phyloP scores from a whole-genome alignment of 2,113 vertebrate genomes.

The Sterrhoptilus dennistouni region DNA sequence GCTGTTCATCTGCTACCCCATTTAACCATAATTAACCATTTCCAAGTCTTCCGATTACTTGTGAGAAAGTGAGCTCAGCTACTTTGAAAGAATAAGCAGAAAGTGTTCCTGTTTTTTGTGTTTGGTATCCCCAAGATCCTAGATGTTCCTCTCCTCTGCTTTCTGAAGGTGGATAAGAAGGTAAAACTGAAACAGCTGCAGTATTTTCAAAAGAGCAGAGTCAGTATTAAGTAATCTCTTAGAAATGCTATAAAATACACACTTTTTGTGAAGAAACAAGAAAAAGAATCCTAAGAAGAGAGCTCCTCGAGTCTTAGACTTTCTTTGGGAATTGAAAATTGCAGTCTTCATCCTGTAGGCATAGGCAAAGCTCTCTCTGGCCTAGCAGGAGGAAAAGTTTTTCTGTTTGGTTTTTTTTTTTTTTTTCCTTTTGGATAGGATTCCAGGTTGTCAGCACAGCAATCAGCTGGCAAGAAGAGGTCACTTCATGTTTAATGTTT shows the following conservation, averaged over 20 bases:
- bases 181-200: not conserved
- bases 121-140: not conserved
- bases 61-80: not conserved
- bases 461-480: not conserved
- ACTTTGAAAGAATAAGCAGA: not conserved
- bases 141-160: not conserved
- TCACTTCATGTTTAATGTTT: not conserved
- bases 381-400: not conserved
- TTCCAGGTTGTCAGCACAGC: not conserved
- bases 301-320: not conserved
- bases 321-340: not conserved
- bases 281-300: not conserved
- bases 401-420: rapidly evolving
- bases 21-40: not conserved
- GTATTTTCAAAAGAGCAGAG: not conserved
- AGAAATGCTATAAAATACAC: not conserved
- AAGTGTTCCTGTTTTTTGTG: not conserved
- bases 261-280: not conserved
- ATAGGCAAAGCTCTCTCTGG: not conserved
- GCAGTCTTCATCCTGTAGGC: not conserved
- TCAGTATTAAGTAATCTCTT: not conserved
- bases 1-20: not conserved
- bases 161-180: not conserved
- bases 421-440: not conserved
- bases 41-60: not conserved